phyloP scores from a whole-genome alignment of 2,888 invertebrate species.

The Drosophila meridiana region DNA sequence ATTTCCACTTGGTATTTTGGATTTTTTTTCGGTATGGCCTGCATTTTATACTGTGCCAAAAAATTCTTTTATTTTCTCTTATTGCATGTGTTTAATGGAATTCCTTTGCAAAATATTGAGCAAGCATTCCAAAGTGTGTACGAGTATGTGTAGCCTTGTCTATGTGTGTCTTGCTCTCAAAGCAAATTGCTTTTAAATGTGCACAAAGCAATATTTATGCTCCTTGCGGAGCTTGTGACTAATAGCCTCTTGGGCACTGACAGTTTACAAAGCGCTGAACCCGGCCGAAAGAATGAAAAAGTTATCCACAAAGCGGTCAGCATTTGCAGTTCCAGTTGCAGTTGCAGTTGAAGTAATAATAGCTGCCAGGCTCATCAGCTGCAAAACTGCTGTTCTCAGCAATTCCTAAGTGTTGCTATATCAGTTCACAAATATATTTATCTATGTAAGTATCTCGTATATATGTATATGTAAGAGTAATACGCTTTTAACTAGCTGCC shows the following conservation, averaged over 20 bases:
- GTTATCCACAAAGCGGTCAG: constrained; percentile 23
- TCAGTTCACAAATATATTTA: neutral
- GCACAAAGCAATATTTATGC: constrained; percentile 68
- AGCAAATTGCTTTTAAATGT: constrained; percentile 73
- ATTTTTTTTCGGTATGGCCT: constrained; percentile 2
- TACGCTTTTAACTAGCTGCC: constrained; percentile 6
- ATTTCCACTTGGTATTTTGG: constrained; percentile 3
- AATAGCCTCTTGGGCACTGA: constrained; percentile 63
- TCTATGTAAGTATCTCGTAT: neutral
- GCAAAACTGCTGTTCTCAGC: constrained; percentile 21
- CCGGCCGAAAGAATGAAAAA: constrained; percentile 13
- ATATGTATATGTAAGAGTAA: neutral
- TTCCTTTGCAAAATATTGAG: constrained; percentile 45
- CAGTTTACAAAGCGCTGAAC: constrained; percentile 54
- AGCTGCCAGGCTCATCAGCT: constrained; percentile 13
- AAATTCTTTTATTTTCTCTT: constrained; percentile 49
- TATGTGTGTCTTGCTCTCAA: constrained; percentile 17
- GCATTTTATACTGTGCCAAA: constrained; percentile 29
- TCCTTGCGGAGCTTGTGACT: constrained; percentile 52
- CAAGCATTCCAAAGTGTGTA: constrained; percentile 19
- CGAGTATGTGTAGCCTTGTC: neutral
- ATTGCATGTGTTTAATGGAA: constrained; percentile 61
- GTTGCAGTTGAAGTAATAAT: constrained; percentile 11
- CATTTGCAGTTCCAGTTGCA: constrained; percentile 1
- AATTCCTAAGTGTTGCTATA: constrained; percentile 14